Evolutionary conservation across 2,113 vertebrate genomes (phyloP), one percentile per base, ranked within the genome.

Genomic region (Sakesphorus luctuosus): DNA sequence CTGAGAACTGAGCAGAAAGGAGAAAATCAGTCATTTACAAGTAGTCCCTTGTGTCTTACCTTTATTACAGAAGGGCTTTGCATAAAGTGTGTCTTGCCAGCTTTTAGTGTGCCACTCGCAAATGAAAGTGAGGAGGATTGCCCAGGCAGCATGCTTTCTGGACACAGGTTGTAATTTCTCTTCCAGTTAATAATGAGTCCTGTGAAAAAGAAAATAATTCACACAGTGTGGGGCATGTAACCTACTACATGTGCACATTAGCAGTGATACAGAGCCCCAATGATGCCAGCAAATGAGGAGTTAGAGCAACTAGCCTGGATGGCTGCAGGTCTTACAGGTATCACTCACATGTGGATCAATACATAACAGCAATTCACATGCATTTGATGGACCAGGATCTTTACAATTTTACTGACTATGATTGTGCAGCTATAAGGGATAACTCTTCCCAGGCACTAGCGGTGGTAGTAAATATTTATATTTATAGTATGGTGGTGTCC

Each of bases 21-120:
- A 92, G 73, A 96, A 95, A 93, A 96, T 96, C 76, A 78, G 72
- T 93, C 92, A 89, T 56, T 93, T 88, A 62, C 72, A 85, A 91
- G 87, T 88, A 84, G 86, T 90, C 91, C 72, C 93, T 88, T 95
- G 87, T 86, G 92, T 80, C 14, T 0, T 50, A 86, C 63, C 43
- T 96, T 93, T 88, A 93, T 59, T 94, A 65, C 72, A 59, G 52
- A 74, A 79, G 9, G 78, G 67, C 25, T 95, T 91, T 87, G 78
- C 87, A 67, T 80, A 53, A 73, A 65, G 77, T 77, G 67, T 58
- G 43, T 80, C 71, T 73, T 90, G 87, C 63, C 66, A 71, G 85
- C 49, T 78, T 87, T 94, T 36, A 81, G 56, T 13, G 46, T 77
- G 68, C 82, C 61, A 20, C 78, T 69, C 82, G 68, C 84, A 90